Conservation (phyloP, 2,113 vertebrate species). For the Chloropsis cyanopogon region DNA sequence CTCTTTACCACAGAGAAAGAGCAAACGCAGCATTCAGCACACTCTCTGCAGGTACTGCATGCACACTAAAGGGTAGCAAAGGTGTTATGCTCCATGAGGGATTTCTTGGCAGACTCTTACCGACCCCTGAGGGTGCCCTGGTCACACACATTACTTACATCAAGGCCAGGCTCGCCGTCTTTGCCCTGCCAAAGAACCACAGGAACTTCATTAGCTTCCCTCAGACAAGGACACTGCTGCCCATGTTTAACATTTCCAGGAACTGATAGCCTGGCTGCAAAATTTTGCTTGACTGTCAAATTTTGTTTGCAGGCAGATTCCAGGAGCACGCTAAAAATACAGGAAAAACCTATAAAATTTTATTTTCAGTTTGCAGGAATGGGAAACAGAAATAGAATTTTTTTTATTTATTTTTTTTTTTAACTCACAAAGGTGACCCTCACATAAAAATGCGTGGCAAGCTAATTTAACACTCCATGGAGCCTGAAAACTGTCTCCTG, state of each 20-base stretch:
- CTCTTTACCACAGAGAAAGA: background rate
- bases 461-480: background rate
- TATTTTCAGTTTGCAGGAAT: background rate
- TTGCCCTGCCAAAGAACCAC: slow-evolving; percentile 86
- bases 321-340: background rate
- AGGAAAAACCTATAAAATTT: background rate
- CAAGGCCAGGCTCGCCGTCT: slow-evolving; percentile 93
- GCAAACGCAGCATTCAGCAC: background rate
- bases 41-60: background rate
- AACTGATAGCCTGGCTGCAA: slow-evolving; percentile 27
- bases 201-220: slow-evolving; percentile 65
- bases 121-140: slow-evolving; percentile 19
- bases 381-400: background rate
- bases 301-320: background rate
- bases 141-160: slow-evolving; percentile 83
- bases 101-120: background rate
- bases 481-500: background rate
- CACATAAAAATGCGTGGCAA: background rate
- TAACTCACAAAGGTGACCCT: background rate
- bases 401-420: background rate
- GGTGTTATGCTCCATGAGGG: background rate
- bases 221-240: background rate
- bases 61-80: background rate
- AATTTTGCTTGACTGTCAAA: background rate
- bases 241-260: background rate